Conservation (phyloP, 1,140 invertebrate genomes). For the Drosophila athabasca region DNA sequence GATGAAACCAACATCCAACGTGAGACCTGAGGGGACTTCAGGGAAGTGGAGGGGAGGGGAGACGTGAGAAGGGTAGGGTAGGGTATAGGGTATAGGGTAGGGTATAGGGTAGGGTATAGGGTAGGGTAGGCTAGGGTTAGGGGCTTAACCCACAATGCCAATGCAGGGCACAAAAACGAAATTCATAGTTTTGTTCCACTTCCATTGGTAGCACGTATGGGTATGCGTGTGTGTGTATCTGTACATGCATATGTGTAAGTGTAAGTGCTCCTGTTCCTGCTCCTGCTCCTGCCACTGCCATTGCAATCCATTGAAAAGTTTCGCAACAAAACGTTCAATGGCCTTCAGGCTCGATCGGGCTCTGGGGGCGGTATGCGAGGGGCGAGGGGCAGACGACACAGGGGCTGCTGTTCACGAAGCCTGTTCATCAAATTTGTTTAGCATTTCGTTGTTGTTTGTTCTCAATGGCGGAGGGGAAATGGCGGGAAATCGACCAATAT, state of each 20-base stretch:
- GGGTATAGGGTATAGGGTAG: no score
- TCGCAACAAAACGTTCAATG: constrained; percentile 34
- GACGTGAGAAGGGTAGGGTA: not conserved
- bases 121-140: no score
- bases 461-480: no score
- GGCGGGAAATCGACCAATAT: constrained; percentile 1
- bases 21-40: not conserved
- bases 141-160: constrained; percentile 44
- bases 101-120: no score
- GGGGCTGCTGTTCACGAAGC: not conserved
- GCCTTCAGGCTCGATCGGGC: constrained; percentile 42
- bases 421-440: constrained; percentile 31
- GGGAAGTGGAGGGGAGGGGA: not conserved
- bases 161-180: constrained; percentile 30
- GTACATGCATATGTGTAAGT: not conserved
- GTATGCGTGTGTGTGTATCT: not conserved
- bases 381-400: not conserved
- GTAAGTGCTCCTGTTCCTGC: not conserved
- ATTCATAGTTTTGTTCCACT: constrained; percentile 53
- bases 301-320: constrained; percentile 29
- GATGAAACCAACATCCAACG: constrained; percentile 17
- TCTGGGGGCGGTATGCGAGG: no score
- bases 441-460: constrained; percentile 2
- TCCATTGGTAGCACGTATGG: constrained; percentile 4
- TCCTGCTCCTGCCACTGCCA: not conserved